Evolutionary conservation across 2,113 vertebrate genomes (phyloP).

Genomic region (Glareola pratincola): DNA sequence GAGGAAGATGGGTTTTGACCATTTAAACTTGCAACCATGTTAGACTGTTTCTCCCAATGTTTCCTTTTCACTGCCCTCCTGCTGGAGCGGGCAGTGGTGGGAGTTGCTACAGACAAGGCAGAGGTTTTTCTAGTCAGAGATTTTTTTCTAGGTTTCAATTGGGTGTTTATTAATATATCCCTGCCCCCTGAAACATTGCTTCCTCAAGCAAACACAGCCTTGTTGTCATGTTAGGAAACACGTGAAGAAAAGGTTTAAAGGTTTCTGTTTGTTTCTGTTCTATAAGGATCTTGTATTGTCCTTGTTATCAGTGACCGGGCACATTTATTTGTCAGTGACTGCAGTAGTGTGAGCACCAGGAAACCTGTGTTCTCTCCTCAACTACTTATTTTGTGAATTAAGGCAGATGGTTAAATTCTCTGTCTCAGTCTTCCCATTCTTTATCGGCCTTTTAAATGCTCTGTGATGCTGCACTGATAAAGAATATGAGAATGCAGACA

Average conservation of each 20-base stretch:
- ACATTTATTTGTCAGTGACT: not conserved
- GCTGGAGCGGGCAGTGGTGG: not conserved
- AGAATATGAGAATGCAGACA: not conserved
- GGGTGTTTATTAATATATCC: not conserved
- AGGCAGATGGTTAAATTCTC: not conserved
- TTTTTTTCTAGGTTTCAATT: not conserved
- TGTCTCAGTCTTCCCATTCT: not conserved
- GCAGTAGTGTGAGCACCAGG: not conserved
- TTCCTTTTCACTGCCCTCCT: not conserved
- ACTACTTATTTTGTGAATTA: not conserved
- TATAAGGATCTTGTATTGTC: not conserved
- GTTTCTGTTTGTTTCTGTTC: not conserved
- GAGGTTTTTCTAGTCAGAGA: not conserved
- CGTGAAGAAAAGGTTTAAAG: not conserved
- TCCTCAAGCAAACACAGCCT: not conserved
- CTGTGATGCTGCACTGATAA: not conserved
- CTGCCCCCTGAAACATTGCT: not conserved
- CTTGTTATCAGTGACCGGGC: not conserved
- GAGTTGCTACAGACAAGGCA: not conserved
- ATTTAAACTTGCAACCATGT: not conserved
- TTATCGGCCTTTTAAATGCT: not conserved
- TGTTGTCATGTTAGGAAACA: not conserved
- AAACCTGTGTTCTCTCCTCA: not conserved
- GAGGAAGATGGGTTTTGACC: rapidly evolving
- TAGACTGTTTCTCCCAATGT: not conserved